These are phyloP conservation scores for Falco rusticolus DNA, from an alignment of 2,797 vertebrate genomes.

Conservation along the genomic window DNA sequence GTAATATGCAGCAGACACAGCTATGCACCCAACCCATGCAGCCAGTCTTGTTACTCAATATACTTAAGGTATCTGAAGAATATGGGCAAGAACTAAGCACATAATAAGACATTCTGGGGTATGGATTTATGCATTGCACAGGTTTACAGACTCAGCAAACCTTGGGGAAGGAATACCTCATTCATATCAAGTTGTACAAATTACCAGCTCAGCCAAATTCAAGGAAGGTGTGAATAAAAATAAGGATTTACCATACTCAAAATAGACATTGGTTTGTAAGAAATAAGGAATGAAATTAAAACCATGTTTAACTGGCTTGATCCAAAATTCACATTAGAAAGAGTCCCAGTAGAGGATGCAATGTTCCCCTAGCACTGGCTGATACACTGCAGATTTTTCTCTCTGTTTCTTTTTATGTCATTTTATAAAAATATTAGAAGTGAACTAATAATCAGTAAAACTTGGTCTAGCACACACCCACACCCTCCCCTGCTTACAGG, in stretches of 20 bases:
- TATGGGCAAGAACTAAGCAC: not conserved
- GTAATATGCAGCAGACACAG: not conserved
- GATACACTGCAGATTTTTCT: not conserved
- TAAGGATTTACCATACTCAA: not conserved
- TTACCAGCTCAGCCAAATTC: not conserved
- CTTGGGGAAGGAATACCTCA: not conserved
- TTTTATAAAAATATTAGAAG: not conserved
- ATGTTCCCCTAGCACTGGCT: not conserved
- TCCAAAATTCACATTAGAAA: not conserved
- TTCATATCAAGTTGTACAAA: not conserved
- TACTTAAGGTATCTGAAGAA: not conserved
- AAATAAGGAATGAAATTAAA: not conserved
- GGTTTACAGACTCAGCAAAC: not conserved
- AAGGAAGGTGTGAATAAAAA: not conserved
- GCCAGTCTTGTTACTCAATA: not conserved
- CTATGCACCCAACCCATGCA: not conserved
- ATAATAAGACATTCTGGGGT: not conserved
- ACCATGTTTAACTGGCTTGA: not conserved
- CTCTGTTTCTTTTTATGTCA: not conserved
- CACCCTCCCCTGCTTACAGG: rapidly evolving
- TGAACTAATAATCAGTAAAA: not conserved
- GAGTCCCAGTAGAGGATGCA: not conserved
- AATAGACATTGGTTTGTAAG: not conserved
- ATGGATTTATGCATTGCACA: not conserved
- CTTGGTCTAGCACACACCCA: not conserved